Conservation (phyloP, 2,113 vertebrate species). For the Elaphurus davidianus region DNA sequence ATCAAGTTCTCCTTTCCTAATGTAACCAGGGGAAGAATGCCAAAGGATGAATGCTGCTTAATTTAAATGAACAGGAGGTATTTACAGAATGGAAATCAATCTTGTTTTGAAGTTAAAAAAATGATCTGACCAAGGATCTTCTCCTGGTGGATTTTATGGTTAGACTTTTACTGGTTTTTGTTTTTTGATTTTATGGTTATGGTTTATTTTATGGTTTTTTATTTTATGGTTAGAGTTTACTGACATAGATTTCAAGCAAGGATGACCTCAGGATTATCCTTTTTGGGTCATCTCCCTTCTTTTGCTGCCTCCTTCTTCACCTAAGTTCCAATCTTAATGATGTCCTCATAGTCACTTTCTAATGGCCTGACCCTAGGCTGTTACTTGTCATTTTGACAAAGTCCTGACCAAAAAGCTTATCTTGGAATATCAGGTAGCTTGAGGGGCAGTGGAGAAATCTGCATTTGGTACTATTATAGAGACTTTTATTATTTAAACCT, state of each 20-base stretch:
- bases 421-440: not conserved
- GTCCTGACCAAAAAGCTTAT: not conserved
- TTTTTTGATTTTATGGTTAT: not conserved
- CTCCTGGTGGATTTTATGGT: not conserved
- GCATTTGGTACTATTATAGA: not conserved
- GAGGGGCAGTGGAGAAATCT: not conserved
- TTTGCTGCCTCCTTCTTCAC: not conserved
- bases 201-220: not conserved
- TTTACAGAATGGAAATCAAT: slow-evolving; percentile 49
- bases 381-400: slow-evolving; percentile 5
- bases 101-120: slow-evolving; percentile 47
- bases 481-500: not conserved
- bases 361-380: not conserved
- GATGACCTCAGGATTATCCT: not conserved
- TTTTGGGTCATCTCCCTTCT: not conserved
- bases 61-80: slow-evolving; percentile 43
- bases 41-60: slow-evolving; percentile 33
- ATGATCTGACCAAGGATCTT: not conserved
- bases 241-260: not conserved
- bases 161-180: not conserved
- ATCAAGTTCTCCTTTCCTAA: slow-evolving; percentile 6
- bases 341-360: not conserved
- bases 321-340: not conserved
- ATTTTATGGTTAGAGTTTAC: not conserved
- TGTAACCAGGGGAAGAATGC: slow-evolving; percentile 35